Percentiles rank a stretch among this genome's conserved stretches.
These are phyloP conservation scores for Panulirus ornatus DNA, from an alignment of 1,140 invertebrate genomes.

Conservation along the genomic window DNA sequence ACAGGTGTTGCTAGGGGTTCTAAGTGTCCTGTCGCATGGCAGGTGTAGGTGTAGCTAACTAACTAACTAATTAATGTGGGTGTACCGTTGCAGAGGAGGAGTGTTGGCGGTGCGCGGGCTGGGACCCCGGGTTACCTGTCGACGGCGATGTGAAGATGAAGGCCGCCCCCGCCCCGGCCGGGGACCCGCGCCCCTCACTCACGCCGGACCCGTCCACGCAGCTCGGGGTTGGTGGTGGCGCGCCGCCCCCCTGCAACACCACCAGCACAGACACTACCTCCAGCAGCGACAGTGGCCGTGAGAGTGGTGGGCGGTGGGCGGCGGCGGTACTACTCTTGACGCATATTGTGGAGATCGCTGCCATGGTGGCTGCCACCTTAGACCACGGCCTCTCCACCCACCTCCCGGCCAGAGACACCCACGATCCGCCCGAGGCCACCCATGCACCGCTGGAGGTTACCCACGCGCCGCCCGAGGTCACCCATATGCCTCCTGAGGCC, in stretches of 20 bases:
- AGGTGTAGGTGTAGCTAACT: too few relatives aligned
- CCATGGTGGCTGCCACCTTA: constrained; percentile 63
- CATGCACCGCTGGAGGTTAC: not conserved
- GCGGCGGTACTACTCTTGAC: constrained; percentile 51
- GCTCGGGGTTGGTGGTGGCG: constrained; percentile 22
- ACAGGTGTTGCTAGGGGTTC: not conserved
- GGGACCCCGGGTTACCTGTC: constrained; percentile 42
- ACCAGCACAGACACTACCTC: constrained; percentile 27
- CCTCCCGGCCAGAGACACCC: not conserved
- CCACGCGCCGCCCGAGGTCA: not conserved
- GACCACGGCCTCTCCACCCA: constrained; percentile 11
- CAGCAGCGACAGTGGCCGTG: constrained; percentile 29
- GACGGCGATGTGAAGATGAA: constrained; percentile 71
- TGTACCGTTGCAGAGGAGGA: constrained; percentile 24
- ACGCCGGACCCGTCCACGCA: constrained; percentile 45
- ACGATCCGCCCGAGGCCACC: not conserved
- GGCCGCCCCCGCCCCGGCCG: constrained; percentile 66
- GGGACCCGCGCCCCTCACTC: constrained; percentile 58
- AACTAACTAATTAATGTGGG: too few relatives aligned
- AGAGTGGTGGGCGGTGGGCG: constrained; percentile 49
- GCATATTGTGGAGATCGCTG: constrained; percentile 66
- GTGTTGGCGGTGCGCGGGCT: constrained; percentile 2
- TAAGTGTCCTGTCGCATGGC: too few relatives aligned
- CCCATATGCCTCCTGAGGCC: not conserved
- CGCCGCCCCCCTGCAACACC: constrained; percentile 15